Conservation (phyloP, 2,113 vertebrate genomes). For the Salvator merianae region DNA sequence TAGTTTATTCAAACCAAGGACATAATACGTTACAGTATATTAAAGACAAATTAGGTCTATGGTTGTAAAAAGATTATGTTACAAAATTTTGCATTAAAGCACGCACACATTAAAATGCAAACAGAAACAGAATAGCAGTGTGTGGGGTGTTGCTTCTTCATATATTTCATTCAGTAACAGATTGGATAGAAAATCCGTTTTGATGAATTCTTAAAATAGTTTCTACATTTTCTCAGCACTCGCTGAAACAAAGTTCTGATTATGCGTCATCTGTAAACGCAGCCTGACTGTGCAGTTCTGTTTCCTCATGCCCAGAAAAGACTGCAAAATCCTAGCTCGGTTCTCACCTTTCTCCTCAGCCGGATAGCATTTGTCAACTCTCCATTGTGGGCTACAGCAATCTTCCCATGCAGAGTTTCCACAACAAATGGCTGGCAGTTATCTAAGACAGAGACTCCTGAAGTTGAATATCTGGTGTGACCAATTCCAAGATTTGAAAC, state of each 20-base stretch:
- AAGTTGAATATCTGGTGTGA: slow-evolving; percentile 95
- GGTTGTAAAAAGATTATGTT: background rate
- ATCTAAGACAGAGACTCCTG: slow-evolving; percentile 92
- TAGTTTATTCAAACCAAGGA: background rate
- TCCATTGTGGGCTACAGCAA: slow-evolving; percentile 96
- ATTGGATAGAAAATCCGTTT: background rate
- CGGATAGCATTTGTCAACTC: slow-evolving; percentile 89
- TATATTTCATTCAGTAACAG: background rate
- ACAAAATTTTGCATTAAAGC: background rate
- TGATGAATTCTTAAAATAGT: background rate
- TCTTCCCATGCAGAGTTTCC: slow-evolving; percentile 95
- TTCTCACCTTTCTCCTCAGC: slow-evolving; percentile 85
- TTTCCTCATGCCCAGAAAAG: background rate
- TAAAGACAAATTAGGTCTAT: no score
- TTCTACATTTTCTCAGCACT: background rate
- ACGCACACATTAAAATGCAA: background rate
- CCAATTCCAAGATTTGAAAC: slow-evolving; percentile 93
- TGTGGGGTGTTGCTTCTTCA: background rate
- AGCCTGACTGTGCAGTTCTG: background rate
- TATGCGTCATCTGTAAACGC: background rate
- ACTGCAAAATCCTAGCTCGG: background rate
- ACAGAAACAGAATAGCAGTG: background rate
- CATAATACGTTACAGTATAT: background rate
- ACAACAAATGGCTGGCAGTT: slow-evolving; percentile 99
- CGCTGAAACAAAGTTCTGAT: background rate